These are phyloP conservation scores for Haliaeetus leucogaster DNA, from an alignment of 2,113 vertebrate species.

Conservation along the genomic window DNA sequence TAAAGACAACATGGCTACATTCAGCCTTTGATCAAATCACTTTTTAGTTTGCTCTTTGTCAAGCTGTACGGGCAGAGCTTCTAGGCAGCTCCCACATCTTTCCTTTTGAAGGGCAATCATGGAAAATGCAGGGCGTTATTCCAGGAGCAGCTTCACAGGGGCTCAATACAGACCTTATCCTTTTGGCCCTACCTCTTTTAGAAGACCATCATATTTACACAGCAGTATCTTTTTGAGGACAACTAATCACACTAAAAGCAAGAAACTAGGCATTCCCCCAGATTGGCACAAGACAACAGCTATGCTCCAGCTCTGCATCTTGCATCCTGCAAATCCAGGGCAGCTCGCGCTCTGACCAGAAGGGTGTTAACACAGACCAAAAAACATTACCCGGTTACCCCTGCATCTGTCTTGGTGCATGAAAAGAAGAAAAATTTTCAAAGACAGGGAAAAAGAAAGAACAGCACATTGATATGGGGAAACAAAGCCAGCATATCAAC, in stretches of 20 bases:
- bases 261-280: background rate
- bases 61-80: background rate
- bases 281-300: background rate
- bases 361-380: background rate
- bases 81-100: background rate
- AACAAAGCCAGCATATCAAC: background rate
- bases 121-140: background rate
- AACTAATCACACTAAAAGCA: background rate
- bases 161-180: background rate
- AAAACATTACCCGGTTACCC: background rate
- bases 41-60: background rate
- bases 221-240: background rate
- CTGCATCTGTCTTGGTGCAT: background rate
- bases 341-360: background rate
- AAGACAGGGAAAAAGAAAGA: background rate
- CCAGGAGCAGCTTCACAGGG: background rate
- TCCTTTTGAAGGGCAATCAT: background rate
- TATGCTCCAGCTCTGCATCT: background rate
- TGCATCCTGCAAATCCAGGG: background rate
- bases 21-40: background rate
- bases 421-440: background rate
- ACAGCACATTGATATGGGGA: background rate
- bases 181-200: background rate
- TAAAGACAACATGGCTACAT: background rate
- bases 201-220: background rate